Evolutionary conservation across 2,797 vertebrate species (phyloP).

Genomic region (Acomys russatus): DNA sequence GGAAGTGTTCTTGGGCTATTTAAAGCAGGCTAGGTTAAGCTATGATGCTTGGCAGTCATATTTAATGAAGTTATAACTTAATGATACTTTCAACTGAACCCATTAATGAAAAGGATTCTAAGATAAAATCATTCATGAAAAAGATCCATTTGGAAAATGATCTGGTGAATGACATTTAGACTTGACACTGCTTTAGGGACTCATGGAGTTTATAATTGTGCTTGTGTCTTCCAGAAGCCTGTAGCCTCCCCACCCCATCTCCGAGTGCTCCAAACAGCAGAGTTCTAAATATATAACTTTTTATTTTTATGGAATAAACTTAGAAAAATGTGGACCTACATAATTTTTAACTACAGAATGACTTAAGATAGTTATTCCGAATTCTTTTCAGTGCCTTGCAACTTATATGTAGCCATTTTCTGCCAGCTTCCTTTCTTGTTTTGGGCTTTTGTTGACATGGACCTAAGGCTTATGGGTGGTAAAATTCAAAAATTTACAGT

Average conservation of each 20-base stretch:
- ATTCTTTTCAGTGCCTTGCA: slow-evolving; percentile 52
- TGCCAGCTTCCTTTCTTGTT: slow-evolving; percentile 70
- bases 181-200: background rate
- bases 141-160: slow-evolving; percentile 56
- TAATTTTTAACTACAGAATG: slow-evolving; percentile 40
- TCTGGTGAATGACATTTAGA: background rate
- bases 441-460: slow-evolving; percentile 62
- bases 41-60: background rate
- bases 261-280: slow-evolving; percentile 53
- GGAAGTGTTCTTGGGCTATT: background rate
- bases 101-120: background rate
- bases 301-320: slow-evolving; percentile 63
- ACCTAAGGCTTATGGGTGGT: slow-evolving; percentile 61
- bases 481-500: slow-evolving; percentile 72
- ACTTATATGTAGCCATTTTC: slow-evolving; percentile 73
- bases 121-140: slow-evolving; percentile 19
- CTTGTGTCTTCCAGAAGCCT: slow-evolving; percentile 15
- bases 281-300: slow-evolving; percentile 69
- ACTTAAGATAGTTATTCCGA: slow-evolving; percentile 56
- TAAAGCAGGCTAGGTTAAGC: background rate
- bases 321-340: slow-evolving; percentile 55
- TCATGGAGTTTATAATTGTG: background rate
- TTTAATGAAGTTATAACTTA: background rate
- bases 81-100: background rate
- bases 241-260: slow-evolving; percentile 52